Base-by-base conservation (phyloP, 2,888 invertebrate species). In the Aleiodes leptofemur region DNA sequence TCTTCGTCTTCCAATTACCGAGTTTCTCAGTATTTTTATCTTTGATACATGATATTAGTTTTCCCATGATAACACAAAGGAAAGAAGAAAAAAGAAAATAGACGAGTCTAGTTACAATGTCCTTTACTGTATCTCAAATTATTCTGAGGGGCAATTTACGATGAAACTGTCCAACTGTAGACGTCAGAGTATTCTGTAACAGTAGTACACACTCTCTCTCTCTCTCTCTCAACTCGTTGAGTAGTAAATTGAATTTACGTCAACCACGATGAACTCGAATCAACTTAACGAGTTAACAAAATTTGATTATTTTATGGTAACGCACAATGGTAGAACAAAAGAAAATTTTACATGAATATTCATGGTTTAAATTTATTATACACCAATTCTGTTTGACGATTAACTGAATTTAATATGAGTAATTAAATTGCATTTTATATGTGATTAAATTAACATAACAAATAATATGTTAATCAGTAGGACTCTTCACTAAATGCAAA, bases 251-350 rank as follows among this genome's bases (percentile, higher is more conserved):
- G 71, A 75, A 75, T 75, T 75, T 51, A 56, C 75, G 57, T 75
- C 71, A 75, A 50, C 75, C 71, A 66, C 66, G 50, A 57, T 64
- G 75, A 55, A 75, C 64, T 57, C 71, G 51, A 75, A 75, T 75
- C 71, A 75, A 72, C 71, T 75, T 75, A 75, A 75, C 75, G 64
- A 75, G 71, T 75, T 75, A 64, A 66, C 75, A 43, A 53, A 72
- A 75, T 75, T 72, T 71, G 53, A 66, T 75, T 75, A 75, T 66
- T 43, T 38, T 64, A 64, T 64, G 43, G 64, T 48, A 64, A 43
- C 64, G 48, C 64, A 43, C 23, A 29, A 48, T 43, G 64, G 66
- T 38, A 57, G 53, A 57, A 75, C 68, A 75, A 75, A 23, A 75
- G 75, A 75, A 72, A 43, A 34, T 34, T 43, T 43, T 31, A 5